Evolutionary conservation across 2,888 invertebrate species (phyloP).

Genomic region (Biston stratarius): DNA sequence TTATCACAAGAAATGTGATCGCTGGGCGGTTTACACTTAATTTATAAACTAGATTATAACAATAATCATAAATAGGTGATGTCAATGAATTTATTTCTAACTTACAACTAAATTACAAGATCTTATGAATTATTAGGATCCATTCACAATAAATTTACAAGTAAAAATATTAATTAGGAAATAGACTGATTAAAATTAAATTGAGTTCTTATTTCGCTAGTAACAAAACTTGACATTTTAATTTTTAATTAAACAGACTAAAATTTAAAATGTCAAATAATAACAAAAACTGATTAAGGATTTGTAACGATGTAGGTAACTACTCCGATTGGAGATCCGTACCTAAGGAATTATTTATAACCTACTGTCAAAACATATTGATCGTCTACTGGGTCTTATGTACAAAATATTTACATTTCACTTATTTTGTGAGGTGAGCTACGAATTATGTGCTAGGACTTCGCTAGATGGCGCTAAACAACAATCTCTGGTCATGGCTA

Average conservation of each 20-base stretch:
- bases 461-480: constrained; percentile 6
- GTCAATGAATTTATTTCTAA: constrained; percentile 55
- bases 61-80: constrained; percentile 58
- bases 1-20: constrained; percentile 59
- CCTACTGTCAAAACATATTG: constrained; percentile 33
- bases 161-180: constrained; percentile 54
- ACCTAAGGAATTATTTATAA: constrained; percentile 39
- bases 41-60: constrained; percentile 51
- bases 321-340: constrained; percentile 37
- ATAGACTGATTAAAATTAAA: constrained; percentile 50
- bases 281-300: constrained; percentile 23
- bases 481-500: too few relatives aligned
- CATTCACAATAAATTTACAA: constrained; percentile 78
- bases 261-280: constrained; percentile 22
- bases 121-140: constrained; percentile 79
- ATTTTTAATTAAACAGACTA: background rate
- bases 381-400: constrained; percentile 44
- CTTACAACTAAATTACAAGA: constrained; percentile 62
- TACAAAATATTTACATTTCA: constrained; percentile 54
- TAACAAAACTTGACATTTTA: constrained; percentile 42
- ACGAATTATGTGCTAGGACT: background rate
- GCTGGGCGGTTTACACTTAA: constrained; percentile 52
- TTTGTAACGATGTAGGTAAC: constrained; percentile 44
- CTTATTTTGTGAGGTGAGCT: constrained; percentile 19
- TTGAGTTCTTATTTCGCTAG: constrained; percentile 56